phyloP scores from a whole-genome alignment of 2,797 vertebrate genomes.

The Balearica regulorum region DNA sequence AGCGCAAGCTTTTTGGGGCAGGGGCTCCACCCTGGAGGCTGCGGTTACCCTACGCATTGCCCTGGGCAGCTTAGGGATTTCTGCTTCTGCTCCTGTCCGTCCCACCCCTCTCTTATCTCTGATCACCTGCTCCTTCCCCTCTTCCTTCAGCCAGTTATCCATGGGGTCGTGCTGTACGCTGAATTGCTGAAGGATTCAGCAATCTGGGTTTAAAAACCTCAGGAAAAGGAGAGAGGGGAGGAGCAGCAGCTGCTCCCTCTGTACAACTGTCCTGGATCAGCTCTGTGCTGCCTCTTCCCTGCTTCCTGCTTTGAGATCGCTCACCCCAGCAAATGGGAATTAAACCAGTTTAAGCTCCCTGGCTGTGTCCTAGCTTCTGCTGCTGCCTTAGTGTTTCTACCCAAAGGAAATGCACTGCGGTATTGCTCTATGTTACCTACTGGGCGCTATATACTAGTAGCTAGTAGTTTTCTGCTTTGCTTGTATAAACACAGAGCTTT shows the following conservation, averaged over 20 bases:
- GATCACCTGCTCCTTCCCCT: background rate
- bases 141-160: background rate
- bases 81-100: background rate
- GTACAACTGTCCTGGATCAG: background rate
- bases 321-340: background rate
- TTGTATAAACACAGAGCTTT: background rate
- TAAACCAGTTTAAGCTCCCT: background rate
- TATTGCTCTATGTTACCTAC: background rate
- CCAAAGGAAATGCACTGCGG: background rate
- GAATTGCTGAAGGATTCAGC: background rate
- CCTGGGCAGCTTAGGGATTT: background rate
- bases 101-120: background rate
- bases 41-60: accelerated
- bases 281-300: background rate
- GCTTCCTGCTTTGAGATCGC: background rate
- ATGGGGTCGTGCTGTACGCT: background rate
- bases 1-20: background rate
- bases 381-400: background rate
- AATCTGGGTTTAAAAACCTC: background rate
- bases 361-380: background rate
- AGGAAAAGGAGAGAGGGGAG: background rate
- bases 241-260: background rate
- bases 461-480: background rate
- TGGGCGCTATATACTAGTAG: background rate
- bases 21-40: background rate